Percentiles rank a stretch among this genome's conserved stretches.
phyloP scores from a whole-genome alignment of 2,113 vertebrate species.

The Notarius quadriscutis region DNA sequence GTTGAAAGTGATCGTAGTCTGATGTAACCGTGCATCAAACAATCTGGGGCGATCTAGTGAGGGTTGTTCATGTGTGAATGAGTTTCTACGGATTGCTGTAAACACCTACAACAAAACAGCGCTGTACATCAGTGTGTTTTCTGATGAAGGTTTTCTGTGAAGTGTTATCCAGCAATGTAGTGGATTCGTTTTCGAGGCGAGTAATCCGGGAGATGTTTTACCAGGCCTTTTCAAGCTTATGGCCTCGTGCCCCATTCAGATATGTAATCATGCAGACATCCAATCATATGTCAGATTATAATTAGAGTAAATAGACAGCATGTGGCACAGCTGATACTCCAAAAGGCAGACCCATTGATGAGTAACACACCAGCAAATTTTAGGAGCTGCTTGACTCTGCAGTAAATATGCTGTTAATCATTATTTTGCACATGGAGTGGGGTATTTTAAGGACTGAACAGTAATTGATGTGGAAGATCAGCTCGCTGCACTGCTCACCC shows the following conservation, averaged over 20 bases:
- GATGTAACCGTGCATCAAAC: conserved; percentile 8
- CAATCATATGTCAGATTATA: conserved; percentile 15
- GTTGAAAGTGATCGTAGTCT: background rate
- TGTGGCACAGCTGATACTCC: conserved; percentile 4
- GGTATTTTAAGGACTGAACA: conserved; percentile 1
- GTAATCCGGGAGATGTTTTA: background rate
- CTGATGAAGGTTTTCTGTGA: background rate
- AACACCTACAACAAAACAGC: background rate
- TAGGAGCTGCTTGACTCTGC: conserved; percentile 1
- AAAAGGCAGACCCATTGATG: background rate
- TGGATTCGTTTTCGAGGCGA: background rate
- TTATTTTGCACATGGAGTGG: background rate
- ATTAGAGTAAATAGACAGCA: conserved; percentile 24
- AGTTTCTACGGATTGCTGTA: background rate
- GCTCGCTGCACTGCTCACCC: conserved; percentile 53
- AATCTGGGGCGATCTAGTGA: background rate
- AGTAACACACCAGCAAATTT: conserved; percentile 1
- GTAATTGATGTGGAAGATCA: conserved; percentile 16
- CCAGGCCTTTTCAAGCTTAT: background rate
- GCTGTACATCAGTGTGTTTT: background rate
- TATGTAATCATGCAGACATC: background rate
- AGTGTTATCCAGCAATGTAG: background rate
- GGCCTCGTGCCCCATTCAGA: background rate
- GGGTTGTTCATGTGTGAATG: background rate
- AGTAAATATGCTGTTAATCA: conserved; percentile 62